phyloP scores from a whole-genome alignment of 2,888 invertebrate species.

The Eupithecia subfuscata region DNA sequence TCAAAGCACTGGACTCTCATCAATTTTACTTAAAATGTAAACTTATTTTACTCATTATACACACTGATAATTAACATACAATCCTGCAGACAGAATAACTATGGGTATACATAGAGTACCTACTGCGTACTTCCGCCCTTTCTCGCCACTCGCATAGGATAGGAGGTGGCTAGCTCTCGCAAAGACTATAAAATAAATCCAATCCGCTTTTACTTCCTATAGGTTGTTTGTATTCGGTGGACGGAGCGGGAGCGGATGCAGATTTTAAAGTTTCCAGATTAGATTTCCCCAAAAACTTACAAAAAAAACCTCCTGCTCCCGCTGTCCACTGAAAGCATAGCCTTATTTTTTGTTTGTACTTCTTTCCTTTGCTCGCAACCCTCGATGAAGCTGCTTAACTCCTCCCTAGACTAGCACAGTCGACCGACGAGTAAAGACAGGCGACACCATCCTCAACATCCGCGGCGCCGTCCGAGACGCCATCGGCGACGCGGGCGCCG shows the following conservation, averaged over 20 bases:
- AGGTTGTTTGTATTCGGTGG: neutral
- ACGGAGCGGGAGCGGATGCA: neutral
- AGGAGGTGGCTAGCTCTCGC: neutral
- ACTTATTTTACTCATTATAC: no score
- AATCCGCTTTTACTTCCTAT: neutral
- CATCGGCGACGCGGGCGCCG: slow-evolving; percentile 76
- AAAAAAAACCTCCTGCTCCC: neutral
- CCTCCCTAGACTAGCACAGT: slow-evolving; percentile 18
- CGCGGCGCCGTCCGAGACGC: slow-evolving; percentile 77
- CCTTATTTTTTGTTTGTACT: neutral
- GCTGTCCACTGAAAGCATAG: neutral
- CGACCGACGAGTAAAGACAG: slow-evolving; percentile 71
- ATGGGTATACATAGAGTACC: no score
- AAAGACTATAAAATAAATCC: neutral
- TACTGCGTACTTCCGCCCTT: no score
- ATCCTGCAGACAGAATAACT: no score
- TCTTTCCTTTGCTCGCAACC: neutral
- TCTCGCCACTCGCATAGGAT: neutral
- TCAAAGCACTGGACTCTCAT: no score
- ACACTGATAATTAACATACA: no score
- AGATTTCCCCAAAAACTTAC: neutral
- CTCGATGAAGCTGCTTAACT: neutral
- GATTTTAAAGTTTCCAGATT: neutral
- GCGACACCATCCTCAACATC: slow-evolving; percentile 78
- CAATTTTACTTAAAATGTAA: no score